Base-by-base conservation (phyloP, 2,113 vertebrate genomes). In the Phylloscopus whistleri region DNA sequence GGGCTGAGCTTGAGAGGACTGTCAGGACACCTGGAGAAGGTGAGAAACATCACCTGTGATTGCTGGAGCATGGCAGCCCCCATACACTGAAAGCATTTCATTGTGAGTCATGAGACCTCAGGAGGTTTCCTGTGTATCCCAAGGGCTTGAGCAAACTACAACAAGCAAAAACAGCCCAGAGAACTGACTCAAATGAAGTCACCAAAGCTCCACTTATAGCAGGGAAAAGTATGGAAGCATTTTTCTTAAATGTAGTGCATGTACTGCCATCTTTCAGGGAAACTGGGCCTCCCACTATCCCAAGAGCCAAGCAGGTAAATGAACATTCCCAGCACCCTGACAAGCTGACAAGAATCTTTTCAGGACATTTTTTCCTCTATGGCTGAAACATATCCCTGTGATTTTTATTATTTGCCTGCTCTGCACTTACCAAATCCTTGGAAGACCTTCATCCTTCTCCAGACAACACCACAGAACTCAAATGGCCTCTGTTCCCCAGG, bases 31-130 rank as follows among this genome's bases (percentile, higher is more conserved):
- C 31, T 9, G 2, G 46, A 76, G 51, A 35, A 86, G 31, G 35
- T 30, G 22, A 68, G n/a, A 41, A 76, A 44, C 6, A 9, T 3
- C 68, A 60, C 26, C 58, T 49, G 41, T 19, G 53, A 6, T 10
- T n/a, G 27, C 48, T 58, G 66, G 53, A 73, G 24, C 24, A 19
- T 16, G 7, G 13, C 69, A 70, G 21, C 16, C 7, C 35, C 39
- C n/a, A 7, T 3, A 11, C 3, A 10, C 24, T 13, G 44, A 60
- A 78, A 30, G 14, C 16, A 41, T 69, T 92, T 53, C 6, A 3
- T 16, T 60, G 27, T 1, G 9, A 79, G 26, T 24, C 2, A 0
- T 2, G 3, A 58, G 22, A 41, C 17, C 73, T 21, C 17, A 26
- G 41, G 37, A 30, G 7, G 19, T 62, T 49, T 49, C 9, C 33